phyloP scores from a whole-genome alignment of 2,113 vertebrate species.

The Nesoenas mayeri region DNA sequence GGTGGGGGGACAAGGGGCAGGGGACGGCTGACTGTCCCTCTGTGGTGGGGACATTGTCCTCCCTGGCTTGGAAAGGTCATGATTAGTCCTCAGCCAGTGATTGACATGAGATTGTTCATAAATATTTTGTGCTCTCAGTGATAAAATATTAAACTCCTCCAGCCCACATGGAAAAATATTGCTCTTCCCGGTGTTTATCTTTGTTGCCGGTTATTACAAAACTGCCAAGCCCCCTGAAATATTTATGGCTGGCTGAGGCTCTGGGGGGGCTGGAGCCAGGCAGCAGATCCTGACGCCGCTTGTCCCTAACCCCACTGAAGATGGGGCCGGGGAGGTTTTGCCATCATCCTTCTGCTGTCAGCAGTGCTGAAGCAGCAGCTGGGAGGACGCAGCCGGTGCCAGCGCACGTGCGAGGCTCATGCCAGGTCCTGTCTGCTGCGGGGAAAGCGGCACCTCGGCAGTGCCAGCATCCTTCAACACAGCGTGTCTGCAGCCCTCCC shows the following conservation, averaged over 20 bases:
- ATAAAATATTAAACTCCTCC: constrained; percentile 74
- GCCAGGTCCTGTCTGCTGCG: neutral
- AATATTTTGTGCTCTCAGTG: constrained; percentile 68
- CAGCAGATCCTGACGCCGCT: neutral
- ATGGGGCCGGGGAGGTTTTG: neutral
- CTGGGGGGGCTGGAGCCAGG: neutral
- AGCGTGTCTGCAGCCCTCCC: no score
- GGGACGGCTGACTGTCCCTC: neutral
- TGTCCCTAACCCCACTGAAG: neutral
- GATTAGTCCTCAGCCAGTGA: constrained; percentile 51
- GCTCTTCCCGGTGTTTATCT: constrained; percentile 64
- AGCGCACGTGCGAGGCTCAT: accelerated
- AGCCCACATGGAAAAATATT: constrained; percentile 67
- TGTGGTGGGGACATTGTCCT: neutral
- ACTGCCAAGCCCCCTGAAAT: constrained; percentile 62
- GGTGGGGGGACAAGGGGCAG: neutral
- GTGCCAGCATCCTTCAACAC: neutral
- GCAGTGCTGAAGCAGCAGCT: neutral
- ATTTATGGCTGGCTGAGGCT: constrained; percentile 50
- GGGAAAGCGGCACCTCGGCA: accelerated
- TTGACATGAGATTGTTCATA: constrained; percentile 62
- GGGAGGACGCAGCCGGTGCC: accelerated
- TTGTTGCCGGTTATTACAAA: constrained; percentile 63
- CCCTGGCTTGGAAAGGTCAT: constrained; percentile 53
- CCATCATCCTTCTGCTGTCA: accelerated